Conservation (phyloP, 1,140 invertebrate species). For the Wasmannia auropunctata region DNA sequence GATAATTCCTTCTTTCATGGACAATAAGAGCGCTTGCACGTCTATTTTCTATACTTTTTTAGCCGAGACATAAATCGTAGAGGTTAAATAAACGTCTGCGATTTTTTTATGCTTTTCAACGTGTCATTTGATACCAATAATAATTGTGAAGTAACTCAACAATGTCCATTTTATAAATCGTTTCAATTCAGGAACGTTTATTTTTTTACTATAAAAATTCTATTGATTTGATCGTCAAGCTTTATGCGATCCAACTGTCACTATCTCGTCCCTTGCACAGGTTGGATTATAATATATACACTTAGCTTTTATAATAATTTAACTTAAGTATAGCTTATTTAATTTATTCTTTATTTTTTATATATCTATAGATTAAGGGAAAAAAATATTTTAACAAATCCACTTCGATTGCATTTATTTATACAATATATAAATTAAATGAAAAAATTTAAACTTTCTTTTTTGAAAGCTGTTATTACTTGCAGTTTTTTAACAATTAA, state of each 20-base stretch:
- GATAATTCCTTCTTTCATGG: no score
- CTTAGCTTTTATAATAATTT: constrained; percentile 9
- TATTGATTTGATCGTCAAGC: not conserved
- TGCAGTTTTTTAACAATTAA: not conserved
- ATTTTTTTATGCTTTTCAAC: not conserved
- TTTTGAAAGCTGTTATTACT: no score
- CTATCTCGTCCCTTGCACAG: not conserved
- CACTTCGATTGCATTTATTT: not conserved
- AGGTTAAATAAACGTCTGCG: not conserved
- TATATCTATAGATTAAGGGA: not conserved
- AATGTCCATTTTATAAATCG: not conserved
- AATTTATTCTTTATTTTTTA: not conserved
- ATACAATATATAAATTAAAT: not conserved
- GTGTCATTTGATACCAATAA: not conserved
- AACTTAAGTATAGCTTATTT: not conserved
- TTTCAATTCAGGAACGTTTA: not conserved
- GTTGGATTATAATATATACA: constrained; percentile 9
- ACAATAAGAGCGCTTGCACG: not conserved
- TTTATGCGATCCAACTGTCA: not conserved
- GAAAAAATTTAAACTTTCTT: no score
- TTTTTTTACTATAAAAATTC: not conserved
- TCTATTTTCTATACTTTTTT: not conserved
- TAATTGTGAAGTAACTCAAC: not conserved
- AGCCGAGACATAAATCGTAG: not conserved
- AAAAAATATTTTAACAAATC: not conserved